Percentiles rank a stretch among this genome's conserved stretches.
These are phyloP conservation scores for Microtus agrestis DNA, from an alignment of 2,797 vertebrate species.

Conservation along the genomic window DNA sequence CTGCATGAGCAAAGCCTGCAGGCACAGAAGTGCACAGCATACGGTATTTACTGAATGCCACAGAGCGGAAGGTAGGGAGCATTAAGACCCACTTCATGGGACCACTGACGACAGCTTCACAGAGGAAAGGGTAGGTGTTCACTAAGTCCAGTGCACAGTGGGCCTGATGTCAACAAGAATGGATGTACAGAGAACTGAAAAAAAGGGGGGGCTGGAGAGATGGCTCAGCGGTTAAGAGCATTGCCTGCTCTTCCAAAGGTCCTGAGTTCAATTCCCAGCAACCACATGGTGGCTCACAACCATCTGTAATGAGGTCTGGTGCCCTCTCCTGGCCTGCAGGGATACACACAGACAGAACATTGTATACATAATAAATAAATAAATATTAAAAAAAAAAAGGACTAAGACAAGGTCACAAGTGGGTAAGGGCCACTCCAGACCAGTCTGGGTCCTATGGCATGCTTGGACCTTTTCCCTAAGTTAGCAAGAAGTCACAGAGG, in stretches of 20 bases:
- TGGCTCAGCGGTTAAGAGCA: too few species aligned
- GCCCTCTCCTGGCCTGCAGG: too few species aligned
- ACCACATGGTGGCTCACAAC: too few species aligned
- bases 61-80: fast-evolving
- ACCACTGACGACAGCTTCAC: background rate
- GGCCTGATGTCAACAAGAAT: background rate
- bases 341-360: too few species aligned
- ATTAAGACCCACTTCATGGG: fast-evolving
- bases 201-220: too few species aligned
- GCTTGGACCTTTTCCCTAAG: background rate
- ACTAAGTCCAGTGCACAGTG: fast-evolving
- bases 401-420: background rate
- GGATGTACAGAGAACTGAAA: background rate
- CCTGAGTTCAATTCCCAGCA: too few species aligned
- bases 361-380: too few species aligned
- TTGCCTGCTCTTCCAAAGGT: too few species aligned
- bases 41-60: background rate
- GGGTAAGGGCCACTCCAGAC: fast-evolving
- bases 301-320: too few species aligned
- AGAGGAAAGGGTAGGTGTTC: background rate
- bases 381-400: too few species aligned
- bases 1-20: background rate
- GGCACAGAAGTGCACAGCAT: background rate
- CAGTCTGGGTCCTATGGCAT: background rate
- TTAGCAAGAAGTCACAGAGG: background rate